Percentiles rank a stretch among this genome's conserved stretches.
These are phyloP conservation scores for Lacerta bilineata DNA, from an alignment of 2,797 vertebrate genomes.

Conservation along the genomic window DNA sequence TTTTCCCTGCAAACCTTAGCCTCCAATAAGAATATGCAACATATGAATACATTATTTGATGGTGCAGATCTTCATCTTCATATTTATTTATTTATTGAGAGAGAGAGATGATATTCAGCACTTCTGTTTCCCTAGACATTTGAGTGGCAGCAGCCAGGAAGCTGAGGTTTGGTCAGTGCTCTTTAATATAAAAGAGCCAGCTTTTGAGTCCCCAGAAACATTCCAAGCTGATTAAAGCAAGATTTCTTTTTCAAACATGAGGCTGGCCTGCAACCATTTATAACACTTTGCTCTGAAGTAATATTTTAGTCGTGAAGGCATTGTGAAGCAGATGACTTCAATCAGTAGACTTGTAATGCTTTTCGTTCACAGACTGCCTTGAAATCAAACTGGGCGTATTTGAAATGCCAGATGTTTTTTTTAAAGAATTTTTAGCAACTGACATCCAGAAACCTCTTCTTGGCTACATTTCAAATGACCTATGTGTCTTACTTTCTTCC, in stretches of 20 bases:
- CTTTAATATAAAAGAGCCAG: constrained; percentile 1
- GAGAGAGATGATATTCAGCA: neutral
- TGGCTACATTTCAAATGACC: constrained; percentile 69
- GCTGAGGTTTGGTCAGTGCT: neutral
- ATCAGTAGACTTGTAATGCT: constrained; percentile 62
- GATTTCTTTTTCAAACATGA: constrained; percentile 45
- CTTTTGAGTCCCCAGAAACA: constrained; percentile 42
- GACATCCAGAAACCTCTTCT: constrained; percentile 52
- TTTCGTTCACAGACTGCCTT: constrained; percentile 58
- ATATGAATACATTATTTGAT: neutral
- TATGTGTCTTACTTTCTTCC: constrained; percentile 58
- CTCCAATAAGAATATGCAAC: neutral
- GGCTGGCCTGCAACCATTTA: constrained; percentile 61
- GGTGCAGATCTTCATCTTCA: neutral
- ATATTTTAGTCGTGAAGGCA: constrained; percentile 69
- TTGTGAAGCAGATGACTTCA: constrained; percentile 62
- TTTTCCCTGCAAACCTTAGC: neutral
- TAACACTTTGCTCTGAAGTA: constrained; percentile 62
- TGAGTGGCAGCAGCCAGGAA: neutral
- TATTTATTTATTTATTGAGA: too few species aligned
- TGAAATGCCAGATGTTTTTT: constrained; percentile 71
- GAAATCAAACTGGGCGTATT: constrained; percentile 64
- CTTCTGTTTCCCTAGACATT: neutral
- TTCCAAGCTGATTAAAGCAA: constrained; percentile 56
- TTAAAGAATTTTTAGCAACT: constrained; percentile 54